Conservation (phyloP, 2,797 vertebrate species). For the Chromobotia macracanthus region DNA sequence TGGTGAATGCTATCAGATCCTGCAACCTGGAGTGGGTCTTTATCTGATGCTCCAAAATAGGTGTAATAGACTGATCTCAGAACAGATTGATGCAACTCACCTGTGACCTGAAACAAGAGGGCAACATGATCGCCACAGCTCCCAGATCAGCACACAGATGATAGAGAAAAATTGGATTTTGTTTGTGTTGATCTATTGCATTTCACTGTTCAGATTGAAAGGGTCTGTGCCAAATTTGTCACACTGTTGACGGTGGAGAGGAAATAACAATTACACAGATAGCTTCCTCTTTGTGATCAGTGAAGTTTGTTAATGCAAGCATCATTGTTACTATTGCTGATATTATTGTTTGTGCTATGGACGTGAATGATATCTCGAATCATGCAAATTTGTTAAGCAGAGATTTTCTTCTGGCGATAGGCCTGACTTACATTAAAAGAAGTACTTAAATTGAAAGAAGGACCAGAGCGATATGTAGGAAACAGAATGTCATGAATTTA, state of each 20-base stretch:
- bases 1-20: not conserved
- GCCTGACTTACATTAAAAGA: too few species aligned
- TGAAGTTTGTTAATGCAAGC: not conserved
- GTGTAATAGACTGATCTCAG: not conserved
- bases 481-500: not conserved
- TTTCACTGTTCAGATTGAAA: conserved; percentile 1
- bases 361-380: not conserved
- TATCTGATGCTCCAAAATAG: not conserved
- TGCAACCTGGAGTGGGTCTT: not conserved
- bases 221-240: conserved; percentile 2
- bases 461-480: too few species aligned
- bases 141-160: not conserved
- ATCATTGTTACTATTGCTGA: not conserved
- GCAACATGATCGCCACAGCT: not conserved
- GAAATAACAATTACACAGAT: conserved; percentile 31
- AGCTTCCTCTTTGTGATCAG: conserved; percentile 27
- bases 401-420: not conserved
- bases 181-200: too few species aligned
- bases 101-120: not conserved
- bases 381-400: not conserved
- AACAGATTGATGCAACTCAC: not conserved
- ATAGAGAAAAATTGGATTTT: not conserved
- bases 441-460: too few species aligned
- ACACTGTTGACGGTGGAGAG: conserved; percentile 16
- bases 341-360: not conserved